A percentile compares a stretch with the other conserved stretches of the same genome.
Evolutionary conservation across 2,113 vertebrate genomes (phyloP).

Genomic region (Cinclus mexicanus): DNA sequence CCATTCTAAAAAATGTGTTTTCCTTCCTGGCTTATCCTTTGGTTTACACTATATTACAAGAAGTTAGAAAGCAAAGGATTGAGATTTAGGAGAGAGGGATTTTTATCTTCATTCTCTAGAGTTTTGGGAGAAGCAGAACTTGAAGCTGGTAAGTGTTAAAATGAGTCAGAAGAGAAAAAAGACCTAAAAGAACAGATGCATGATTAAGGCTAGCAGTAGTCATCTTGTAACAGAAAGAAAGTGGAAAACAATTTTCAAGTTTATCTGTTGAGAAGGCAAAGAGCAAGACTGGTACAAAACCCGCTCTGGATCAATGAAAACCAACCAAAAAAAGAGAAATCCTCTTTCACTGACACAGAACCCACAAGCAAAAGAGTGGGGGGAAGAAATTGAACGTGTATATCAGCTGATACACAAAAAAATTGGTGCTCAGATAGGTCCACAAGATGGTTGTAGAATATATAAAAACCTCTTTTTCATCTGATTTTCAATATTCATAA

Average conservation of each 20-base stretch:
- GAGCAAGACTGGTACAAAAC: not conserved
- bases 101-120: not conserved
- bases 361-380: not conserved
- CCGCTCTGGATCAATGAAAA: not conserved
- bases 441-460: not conserved
- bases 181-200: not conserved
- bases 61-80: not conserved
- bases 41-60: not conserved
- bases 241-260: not conserved
- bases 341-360: accelerated
- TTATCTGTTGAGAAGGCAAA: not conserved
- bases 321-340: not conserved
- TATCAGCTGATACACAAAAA: not conserved
- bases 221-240: not conserved
- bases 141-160: not conserved
- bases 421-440: not conserved
- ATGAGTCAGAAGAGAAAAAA: not conserved
- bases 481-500: not conserved
- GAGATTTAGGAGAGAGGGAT: not conserved
- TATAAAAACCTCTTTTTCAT: not conserved
- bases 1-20: not conserved
- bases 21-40: not conserved
- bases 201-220: not conserved
- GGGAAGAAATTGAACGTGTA: not conserved
- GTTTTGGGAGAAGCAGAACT: not conserved